These are phyloP conservation scores for Arrhamphus sclerolepis DNA, from an alignment of 2,797 vertebrate genomes.

Conservation along the genomic window DNA sequence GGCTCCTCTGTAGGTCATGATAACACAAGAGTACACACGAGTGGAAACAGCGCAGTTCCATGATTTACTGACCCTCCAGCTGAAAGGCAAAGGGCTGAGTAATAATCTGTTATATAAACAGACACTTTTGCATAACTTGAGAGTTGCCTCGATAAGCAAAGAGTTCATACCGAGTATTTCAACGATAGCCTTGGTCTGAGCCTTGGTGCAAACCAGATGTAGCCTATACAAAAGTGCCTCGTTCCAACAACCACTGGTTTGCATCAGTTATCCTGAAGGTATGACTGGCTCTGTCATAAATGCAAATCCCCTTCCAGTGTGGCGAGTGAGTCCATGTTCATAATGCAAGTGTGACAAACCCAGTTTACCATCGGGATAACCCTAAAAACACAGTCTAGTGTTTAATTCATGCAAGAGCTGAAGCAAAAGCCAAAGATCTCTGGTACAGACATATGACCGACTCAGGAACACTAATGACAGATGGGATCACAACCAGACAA, in stretches of 20 bases:
- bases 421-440: conserved; percentile 20
- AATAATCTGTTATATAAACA: conserved; percentile 56
- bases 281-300: neutral
- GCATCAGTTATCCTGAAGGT: neutral
- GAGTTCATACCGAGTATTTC: conserved; percentile 11
- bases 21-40: conserved; percentile 28
- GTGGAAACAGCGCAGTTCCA: conserved; percentile 32
- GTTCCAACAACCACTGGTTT: conserved; percentile 27
- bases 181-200: conserved; percentile 6
- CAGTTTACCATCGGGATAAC: conserved; percentile 20
- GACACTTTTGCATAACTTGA: conserved; percentile 17
- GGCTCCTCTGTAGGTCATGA: conserved; percentile 4
- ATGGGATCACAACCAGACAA: conserved; percentile 41
- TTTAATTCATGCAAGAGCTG: conserved; percentile 32
- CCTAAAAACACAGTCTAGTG: conserved; percentile 19
- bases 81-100: conserved; percentile 40
- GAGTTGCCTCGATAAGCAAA: conserved; percentile 13
- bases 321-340: conserved; percentile 16
- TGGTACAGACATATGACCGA: conserved; percentile 14
- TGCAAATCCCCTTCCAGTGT: conserved; percentile 24
- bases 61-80: conserved; percentile 36
- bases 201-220: conserved; percentile 4
- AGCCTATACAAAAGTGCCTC: neutral
- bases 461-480: conserved; percentile 43
- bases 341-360: conserved; percentile 20